Evolutionary conservation across 30 jellyfish, hydroid and myxozoan species (phyloP), one percentile per base, ranked within the genome.

Genomic region (Aurelia aurita): DNA sequence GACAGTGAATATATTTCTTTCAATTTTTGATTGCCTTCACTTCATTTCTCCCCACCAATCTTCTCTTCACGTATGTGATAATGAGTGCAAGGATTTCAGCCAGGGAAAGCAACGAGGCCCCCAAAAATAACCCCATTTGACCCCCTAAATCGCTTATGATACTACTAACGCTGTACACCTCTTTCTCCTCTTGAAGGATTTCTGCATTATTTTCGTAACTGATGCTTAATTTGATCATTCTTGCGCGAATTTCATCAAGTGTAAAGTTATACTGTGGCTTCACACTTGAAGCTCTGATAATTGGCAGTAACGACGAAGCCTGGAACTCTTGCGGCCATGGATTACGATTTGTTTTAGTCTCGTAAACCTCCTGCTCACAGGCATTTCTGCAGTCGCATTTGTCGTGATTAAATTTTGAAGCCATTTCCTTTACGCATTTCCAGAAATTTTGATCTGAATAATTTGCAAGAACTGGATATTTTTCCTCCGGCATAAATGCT

Each of bases 141-240:
- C 65, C 65, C 2, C 65, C 65, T 16, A 54, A 54, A 16, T 9
- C 15, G 27, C 65, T 7, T 1, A 21, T 0, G 1, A 54, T 0
- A 16, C 65, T 54, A n/a, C n/a, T n/a, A n/a, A n/a, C n/a, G n/a
- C n/a, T 66, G 47, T 69, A 55, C n/a, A n/a, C 35, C 63, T 22
- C 79, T 44, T 60, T 26, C 22, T 83, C 93, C 25, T 55, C 65
- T 35, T 18, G 69, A 14, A 23, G 9, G 18, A 7, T 39, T 21
- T 61, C 83, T 4, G 22, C 27, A 35, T 69, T 25, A 26, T 70
- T 72, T 16, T 69, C 74, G 76, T 83, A 70, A 43, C 72, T 69
- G 46, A 83, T 43, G 71, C 86, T 69, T 22, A 83, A 53, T 58
- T 70, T 83, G 44, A 83, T 71, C 54, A 83, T 53, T 76, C 83